These are phyloP conservation scores for Cheilosia scutellata DNA, from an alignment of 2,888 invertebrate species.

Conservation along the genomic window DNA sequence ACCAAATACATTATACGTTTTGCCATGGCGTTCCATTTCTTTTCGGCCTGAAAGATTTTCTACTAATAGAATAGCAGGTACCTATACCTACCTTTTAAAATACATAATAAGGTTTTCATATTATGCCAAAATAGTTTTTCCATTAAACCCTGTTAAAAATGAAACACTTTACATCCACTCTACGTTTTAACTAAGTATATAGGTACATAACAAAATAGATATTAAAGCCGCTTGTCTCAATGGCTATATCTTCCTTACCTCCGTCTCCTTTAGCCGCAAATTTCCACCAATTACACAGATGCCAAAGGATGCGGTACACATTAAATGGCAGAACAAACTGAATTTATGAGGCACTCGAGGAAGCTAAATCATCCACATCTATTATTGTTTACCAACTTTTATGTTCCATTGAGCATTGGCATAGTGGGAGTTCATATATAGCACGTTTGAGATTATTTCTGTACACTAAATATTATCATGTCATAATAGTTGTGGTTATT, in stretches of 20 bases:
- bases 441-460: slow-evolving; percentile 33
- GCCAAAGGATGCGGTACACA: neutral
- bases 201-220: too few relatives aligned
- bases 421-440: slow-evolving; percentile 12
- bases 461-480: slow-evolving; percentile 26
- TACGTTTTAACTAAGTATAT: too few relatives aligned
- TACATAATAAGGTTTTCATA: too few relatives aligned
- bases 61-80: too few relatives aligned
- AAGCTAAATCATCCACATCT: slow-evolving; percentile 74
- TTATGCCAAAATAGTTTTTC: too few relatives aligned
- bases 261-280: neutral
- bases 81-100: too few relatives aligned
- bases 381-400: slow-evolving; percentile 70
- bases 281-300: neutral
- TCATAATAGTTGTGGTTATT: slow-evolving; percentile 30
- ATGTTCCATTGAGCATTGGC: slow-evolving; percentile 59
- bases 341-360: slow-evolving; percentile 70
- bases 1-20: too few relatives aligned
- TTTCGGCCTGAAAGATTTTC: too few relatives aligned
- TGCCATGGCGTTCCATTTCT: too few relatives aligned
- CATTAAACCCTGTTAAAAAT: too few relatives aligned
- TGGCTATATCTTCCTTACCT: too few relatives aligned
- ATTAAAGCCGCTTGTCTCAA: neutral
- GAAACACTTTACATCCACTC: too few relatives aligned
- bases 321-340: slow-evolving; percentile 10